A percentile compares a stretch with the other conserved stretches of the same genome.
phyloP scores from a whole-genome alignment of 92 coral and sea anemone genomes.

The Umimayanthus chanpuru region DNA sequence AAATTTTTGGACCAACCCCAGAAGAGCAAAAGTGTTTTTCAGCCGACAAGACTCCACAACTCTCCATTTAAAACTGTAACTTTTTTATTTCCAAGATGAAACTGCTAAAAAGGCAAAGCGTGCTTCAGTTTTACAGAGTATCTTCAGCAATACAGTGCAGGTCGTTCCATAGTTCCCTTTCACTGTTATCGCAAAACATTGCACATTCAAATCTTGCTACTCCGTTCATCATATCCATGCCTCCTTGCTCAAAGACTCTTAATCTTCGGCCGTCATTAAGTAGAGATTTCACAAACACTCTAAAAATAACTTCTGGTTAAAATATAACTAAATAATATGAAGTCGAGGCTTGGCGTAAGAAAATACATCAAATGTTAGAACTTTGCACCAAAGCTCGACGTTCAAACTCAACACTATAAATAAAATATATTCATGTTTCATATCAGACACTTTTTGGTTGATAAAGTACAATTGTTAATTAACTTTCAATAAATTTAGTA shows the following conservation, averaged over 20 bases:
- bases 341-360: background rate
- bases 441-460: background rate
- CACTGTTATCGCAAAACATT: background rate
- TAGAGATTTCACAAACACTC: background rate
- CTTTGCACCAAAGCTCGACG: background rate
- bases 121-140: background rate
- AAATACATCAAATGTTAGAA: background rate
- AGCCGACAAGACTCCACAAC: background rate
- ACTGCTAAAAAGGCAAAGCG: constrained; percentile 20
- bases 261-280: background rate
- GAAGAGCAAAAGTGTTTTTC: too few species aligned
- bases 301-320: background rate
- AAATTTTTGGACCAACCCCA: too few species aligned
- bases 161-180: background rate
- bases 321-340: too few species aligned
- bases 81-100: background rate
- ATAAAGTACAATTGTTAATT: background rate
- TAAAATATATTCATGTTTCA: background rate
- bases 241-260: background rate
- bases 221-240: background rate
- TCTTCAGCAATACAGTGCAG: background rate
- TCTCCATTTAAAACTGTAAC: background rate
- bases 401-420: too few species aligned
- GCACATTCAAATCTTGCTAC: background rate
- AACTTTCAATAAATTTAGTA: constrained; percentile 1